These are phyloP conservation scores for Polyergus mexicanus DNA, from an alignment of 1,140 invertebrate species.

Conservation along the genomic window DNA sequence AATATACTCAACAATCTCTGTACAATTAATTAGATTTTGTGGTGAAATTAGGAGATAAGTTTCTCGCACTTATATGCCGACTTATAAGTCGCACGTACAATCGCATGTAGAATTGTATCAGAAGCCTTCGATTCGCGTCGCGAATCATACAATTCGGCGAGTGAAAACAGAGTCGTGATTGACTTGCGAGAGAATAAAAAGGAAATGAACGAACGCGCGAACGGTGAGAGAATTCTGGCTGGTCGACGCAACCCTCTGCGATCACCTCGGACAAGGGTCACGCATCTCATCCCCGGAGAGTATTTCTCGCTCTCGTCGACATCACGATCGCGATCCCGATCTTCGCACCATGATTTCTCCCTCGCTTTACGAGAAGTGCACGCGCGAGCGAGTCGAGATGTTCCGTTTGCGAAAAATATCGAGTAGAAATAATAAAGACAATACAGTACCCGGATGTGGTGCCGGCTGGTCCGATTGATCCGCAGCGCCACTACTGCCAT, in stretches of 20 bases:
- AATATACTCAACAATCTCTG: background rate
- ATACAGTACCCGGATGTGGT: slow-evolving; percentile 26
- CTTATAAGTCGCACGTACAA: background rate
- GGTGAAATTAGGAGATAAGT: background rate
- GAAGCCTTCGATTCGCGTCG: background rate
- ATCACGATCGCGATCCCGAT: background rate
- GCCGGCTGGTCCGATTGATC: slow-evolving; percentile 37
- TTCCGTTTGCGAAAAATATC: background rate
- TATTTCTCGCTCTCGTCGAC: background rate
- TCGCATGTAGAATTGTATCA: background rate
- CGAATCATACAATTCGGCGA: background rate
- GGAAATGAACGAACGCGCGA: background rate
- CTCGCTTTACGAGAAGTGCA: background rate
- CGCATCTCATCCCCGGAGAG: background rate
- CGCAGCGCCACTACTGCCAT: slow-evolving; percentile 51
- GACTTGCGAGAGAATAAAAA: background rate
- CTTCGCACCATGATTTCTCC: background rate
- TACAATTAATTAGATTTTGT: background rate
- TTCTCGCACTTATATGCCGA: background rate
- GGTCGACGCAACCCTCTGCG: background rate
- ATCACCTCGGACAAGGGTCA: slow-evolving; percentile 12
- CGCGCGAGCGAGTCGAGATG: background rate
- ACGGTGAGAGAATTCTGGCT: slow-evolving; percentile 7
- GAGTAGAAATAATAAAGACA: slow-evolving; percentile 13
- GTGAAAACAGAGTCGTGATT: background rate